Percentiles rank a stretch among this genome's conserved stretches.
These are phyloP conservation scores for Aspidiotus destructor DNA, from an alignment of 2,888 invertebrate genomes.

Conservation along the genomic window DNA sequence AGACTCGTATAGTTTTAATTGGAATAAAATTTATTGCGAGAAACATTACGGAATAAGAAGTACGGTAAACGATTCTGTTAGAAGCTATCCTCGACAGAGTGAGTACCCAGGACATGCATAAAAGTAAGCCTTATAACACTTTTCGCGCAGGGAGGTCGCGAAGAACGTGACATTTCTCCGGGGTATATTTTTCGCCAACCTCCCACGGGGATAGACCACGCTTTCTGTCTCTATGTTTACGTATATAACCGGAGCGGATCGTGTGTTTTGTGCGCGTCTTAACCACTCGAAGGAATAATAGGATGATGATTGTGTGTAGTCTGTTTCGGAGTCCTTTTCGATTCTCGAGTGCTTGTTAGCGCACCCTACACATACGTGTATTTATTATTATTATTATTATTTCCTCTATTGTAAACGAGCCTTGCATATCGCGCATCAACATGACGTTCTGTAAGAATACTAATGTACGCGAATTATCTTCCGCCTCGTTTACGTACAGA, in stretches of 20 bases:
- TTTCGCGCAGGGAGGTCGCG: slow-evolving; percentile 21
- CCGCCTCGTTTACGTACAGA: too few relatives aligned
- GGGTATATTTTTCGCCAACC: slow-evolving; percentile 31
- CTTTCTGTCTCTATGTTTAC: neutral
- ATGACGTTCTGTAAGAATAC: too few relatives aligned
- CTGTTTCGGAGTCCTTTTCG: slow-evolving; percentile 21
- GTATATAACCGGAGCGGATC: slow-evolving; percentile 23
- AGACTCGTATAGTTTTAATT: neutral
- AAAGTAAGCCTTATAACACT: slow-evolving; percentile 8
- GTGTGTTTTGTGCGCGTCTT: slow-evolving; percentile 25
- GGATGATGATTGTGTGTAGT: slow-evolving; percentile 25
- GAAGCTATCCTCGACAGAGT: neutral
- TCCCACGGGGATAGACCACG: slow-evolving; percentile 19
- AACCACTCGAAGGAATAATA: slow-evolving; percentile 30
- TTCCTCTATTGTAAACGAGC: too few relatives aligned
- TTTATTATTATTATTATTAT: too few relatives aligned
- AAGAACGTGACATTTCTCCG: slow-evolving; percentile 31
- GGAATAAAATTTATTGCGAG: slow-evolving; percentile 2
- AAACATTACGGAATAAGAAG: neutral
- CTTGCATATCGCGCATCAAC: too few relatives aligned
- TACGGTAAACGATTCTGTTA: neutral
- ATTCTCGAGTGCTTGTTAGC: slow-evolving; percentile 29
- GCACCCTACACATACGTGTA: neutral
- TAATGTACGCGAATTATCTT: too few relatives aligned
- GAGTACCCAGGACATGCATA: too few relatives aligned